A percentile compares a stretch with the other conserved stretches of the same genome.
Evolutionary conservation across 2,113 vertebrate genomes (phyloP).

Genomic region (Condylura cristata): DNA sequence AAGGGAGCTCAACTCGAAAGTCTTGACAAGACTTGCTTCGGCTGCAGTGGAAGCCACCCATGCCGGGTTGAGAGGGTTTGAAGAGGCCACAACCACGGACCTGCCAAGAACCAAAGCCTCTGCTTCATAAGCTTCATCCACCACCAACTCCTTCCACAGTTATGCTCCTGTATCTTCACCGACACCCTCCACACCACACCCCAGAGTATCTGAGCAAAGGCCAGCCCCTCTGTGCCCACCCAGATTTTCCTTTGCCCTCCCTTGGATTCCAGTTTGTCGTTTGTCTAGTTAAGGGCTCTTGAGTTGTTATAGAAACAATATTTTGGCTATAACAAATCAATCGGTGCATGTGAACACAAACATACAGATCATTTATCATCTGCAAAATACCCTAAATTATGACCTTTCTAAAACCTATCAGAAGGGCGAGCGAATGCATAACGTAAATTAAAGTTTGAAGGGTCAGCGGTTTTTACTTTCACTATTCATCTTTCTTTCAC

Average conservation of each 20-base stretch:
- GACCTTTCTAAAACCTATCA: conserved; percentile 97
- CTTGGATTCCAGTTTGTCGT: conserved; percentile 86
- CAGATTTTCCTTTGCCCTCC: conserved; percentile 81
- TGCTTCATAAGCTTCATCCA: conserved; percentile 36
- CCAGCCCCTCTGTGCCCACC: conserved; percentile 67
- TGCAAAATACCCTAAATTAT: conserved; percentile 99
- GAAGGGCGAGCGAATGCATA: conserved; percentile 94
- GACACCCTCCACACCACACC: background rate
- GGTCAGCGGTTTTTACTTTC: conserved; percentile 98
- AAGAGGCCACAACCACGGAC: conserved; percentile 37
- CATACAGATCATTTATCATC: conserved; percentile 99
- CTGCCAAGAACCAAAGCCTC: conserved; percentile 49
- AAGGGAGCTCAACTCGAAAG: conserved; percentile 82
- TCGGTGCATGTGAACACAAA: conserved; percentile 93
- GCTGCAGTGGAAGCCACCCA: conserved; percentile 58
- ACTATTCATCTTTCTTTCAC: conserved; percentile 98
- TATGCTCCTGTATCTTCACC: background rate
- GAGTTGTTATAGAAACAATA: conserved; percentile 92
- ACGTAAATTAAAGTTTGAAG: conserved; percentile 99
- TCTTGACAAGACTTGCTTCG: conserved; percentile 77
- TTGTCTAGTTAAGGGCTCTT: conserved; percentile 93
- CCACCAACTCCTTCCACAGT: background rate
- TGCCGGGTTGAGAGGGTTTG: background rate
- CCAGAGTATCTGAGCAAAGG: conserved; percentile 8
- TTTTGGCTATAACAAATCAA: conserved; percentile 96